Evolutionary conservation across 2,113 vertebrate genomes (phyloP), one percentile per base, ranked within the genome.

Genomic region (Perccottus glenii): DNA sequence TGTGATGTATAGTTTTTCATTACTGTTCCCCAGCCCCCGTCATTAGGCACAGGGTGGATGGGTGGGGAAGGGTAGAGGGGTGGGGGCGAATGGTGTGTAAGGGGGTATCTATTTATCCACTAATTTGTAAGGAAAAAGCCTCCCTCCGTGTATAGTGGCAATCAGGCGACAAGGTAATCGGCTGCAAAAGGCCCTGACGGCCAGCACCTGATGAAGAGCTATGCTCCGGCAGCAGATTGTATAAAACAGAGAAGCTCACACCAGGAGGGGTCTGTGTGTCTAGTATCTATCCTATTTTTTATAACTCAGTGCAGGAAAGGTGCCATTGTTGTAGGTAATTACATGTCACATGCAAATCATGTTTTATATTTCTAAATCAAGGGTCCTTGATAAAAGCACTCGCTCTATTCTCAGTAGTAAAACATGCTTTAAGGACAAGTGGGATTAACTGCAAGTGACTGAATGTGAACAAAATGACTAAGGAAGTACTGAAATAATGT

Each of bases 1-100:
- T 96, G 97, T 99, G 97, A 99, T 98, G 94, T 98, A 98, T 99
- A 95, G 96, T 96, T 98, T 98, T 98, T 98, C 97, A 99, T 99
- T 99, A 99, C 96, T 84, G 92, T 91, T 94, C 94, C 93, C 94
- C 95, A 93, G 94, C 94, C 95, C 95, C 93, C 94, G 93, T 94
- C 95, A 95, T 95, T 95, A 96, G 95, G 96, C 94, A 94, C 95
- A 94, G 96, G 95, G 94, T 96, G 95, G 83, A 96, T 70, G 81
- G 83, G 78, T 73, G 94, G 95, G 96, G 95, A 95, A 94, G 87
- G 95, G 76, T 51, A 52, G 59, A 53, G 93, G 93, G 93, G 93
- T 94, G 95, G 88, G 95, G 65, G 75, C 60, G 58, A 77, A 73
- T 79, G 76, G 60, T 71, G 70, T 58, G 64, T 94, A 94, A 94